Percentiles rank a stretch among this genome's conserved stretches.
phyloP scores from a whole-genome alignment of 2,888 invertebrate species.

The Acleris holmiana region DNA sequence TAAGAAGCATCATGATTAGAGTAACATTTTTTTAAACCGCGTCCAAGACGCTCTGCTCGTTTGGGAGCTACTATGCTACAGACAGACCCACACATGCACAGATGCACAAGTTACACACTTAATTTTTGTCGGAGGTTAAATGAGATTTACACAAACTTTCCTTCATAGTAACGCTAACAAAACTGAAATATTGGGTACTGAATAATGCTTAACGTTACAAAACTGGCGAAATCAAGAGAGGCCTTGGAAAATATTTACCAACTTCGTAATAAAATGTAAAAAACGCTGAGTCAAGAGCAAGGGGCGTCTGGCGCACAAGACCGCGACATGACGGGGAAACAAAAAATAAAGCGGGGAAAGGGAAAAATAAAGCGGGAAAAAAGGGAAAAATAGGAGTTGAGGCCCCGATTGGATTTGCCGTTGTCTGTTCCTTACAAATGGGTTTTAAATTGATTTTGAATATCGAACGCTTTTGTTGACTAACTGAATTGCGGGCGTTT shows the following conservation, averaged over 20 bases:
- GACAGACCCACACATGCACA: no score
- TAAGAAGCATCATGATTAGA: no score
- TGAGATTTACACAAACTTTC: background rate
- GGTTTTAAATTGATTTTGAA: constrained; percentile 81
- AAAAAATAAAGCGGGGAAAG: constrained; percentile 59
- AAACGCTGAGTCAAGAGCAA: constrained; percentile 80
- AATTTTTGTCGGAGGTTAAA: no score
- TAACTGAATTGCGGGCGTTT: constrained; percentile 48
- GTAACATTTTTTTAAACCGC: no score
- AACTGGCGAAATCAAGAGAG: constrained; percentile 65
- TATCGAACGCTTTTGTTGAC: constrained; percentile 67
- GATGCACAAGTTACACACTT: no score
- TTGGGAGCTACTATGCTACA: no score
- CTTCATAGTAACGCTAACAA: constrained; percentile 7
- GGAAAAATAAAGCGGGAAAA: constrained; percentile 40
- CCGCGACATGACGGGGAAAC: constrained; percentile 77
- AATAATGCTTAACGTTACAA: constrained; percentile 51
- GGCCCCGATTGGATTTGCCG: constrained; percentile 79
- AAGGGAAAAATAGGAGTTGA: constrained; percentile 71
- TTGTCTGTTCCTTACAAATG: constrained; percentile 82
- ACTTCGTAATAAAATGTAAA: constrained; percentile 78
- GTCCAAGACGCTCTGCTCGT: no score
- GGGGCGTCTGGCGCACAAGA: constrained; percentile 80
- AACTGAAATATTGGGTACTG: constrained; percentile 38
- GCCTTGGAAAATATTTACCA: constrained; percentile 80